phyloP scores from a whole-genome alignment of 2,113 vertebrate genomes.

The Oryzias javanicus region DNA sequence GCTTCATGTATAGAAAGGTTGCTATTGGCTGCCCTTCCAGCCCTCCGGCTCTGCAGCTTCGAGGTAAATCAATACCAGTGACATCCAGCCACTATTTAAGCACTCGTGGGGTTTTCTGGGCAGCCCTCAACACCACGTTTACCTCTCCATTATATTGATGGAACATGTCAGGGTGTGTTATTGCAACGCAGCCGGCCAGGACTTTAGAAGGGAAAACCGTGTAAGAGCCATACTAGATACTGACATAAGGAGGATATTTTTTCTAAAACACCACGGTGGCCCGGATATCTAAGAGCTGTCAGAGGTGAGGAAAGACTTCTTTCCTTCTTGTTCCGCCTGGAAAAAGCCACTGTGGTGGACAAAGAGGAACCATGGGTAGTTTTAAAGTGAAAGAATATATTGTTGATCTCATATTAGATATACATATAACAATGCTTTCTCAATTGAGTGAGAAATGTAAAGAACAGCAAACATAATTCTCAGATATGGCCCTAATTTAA shows the following conservation, averaged over 20 bases:
- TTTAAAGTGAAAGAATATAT: too few relatives aligned
- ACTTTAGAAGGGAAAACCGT: slow-evolving; percentile 4
- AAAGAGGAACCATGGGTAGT: background rate
- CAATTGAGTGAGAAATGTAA: too few relatives aligned
- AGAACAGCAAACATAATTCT: too few relatives aligned
- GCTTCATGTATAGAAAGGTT: slow-evolving; percentile 10
- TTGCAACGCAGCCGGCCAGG: slow-evolving; percentile 34
- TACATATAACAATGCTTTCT: too few relatives aligned
- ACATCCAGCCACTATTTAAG: slow-evolving; percentile 33
- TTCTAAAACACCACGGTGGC: slow-evolving; percentile 11
- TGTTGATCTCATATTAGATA: too few relatives aligned
- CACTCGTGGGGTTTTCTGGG: slow-evolving; percentile 22
- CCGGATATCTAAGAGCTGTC: slow-evolving; percentile 11
- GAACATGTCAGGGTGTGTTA: slow-evolving; percentile 56
- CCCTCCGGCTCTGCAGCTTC: slow-evolving; percentile 29
- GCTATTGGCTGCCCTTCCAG: background rate
- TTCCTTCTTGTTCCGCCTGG: background rate
- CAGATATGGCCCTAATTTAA: too few relatives aligned
- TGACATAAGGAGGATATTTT: slow-evolving; percentile 28
- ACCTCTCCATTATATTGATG: slow-evolving; percentile 29
- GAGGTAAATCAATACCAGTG: slow-evolving; percentile 33
- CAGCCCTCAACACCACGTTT: slow-evolving; percentile 13
- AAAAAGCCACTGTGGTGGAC: background rate
- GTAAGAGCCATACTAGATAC: slow-evolving; percentile 35
- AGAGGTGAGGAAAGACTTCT: slow-evolving; percentile 6